These are phyloP conservation scores for Euphydryas editha DNA, from an alignment of 2,888 invertebrate genomes.

Conservation along the genomic window DNA sequence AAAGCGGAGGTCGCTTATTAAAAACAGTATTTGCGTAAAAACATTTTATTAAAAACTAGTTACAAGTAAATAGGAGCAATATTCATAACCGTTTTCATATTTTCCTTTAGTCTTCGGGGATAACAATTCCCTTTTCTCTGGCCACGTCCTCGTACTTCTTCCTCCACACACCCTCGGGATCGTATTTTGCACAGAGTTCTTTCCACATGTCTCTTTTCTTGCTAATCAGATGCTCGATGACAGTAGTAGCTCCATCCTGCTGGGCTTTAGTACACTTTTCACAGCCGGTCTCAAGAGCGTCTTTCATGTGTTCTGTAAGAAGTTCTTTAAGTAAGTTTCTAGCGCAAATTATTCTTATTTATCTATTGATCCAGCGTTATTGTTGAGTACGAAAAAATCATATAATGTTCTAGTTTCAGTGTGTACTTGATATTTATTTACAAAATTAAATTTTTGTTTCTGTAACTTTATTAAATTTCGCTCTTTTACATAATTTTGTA, in stretches of 20 bases:
- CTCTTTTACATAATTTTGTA: neutral
- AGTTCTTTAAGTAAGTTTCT: neutral
- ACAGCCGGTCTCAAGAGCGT: constrained; percentile 86
- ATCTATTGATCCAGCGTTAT: no score
- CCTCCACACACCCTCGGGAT: constrained; percentile 86
- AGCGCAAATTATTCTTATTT: no score
- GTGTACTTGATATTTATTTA: no score
- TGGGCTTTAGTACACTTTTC: constrained; percentile 86
- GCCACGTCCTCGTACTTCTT: constrained; percentile 86
- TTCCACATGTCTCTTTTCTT: constrained; percentile 86
- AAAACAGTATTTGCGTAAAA: neutral
- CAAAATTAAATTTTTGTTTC: no score
- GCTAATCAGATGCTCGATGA: constrained; percentile 86
- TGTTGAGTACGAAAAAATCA: no score
- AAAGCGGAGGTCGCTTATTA: neutral
- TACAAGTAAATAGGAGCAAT: neutral
- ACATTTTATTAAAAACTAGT: neutral
- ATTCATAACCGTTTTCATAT: neutral
- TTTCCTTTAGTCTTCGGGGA: constrained; percentile 50
- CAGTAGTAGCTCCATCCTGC: constrained; percentile 81
- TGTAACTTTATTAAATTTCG: no score
- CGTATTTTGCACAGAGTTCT: constrained; percentile 86
- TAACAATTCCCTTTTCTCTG: constrained; percentile 72
- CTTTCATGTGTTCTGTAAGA: constrained; percentile 81
- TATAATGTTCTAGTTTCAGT: no score